These are phyloP conservation scores for Synergus gifuensis DNA, from an alignment of 2,888 invertebrate genomes.

Conservation along the genomic window DNA sequence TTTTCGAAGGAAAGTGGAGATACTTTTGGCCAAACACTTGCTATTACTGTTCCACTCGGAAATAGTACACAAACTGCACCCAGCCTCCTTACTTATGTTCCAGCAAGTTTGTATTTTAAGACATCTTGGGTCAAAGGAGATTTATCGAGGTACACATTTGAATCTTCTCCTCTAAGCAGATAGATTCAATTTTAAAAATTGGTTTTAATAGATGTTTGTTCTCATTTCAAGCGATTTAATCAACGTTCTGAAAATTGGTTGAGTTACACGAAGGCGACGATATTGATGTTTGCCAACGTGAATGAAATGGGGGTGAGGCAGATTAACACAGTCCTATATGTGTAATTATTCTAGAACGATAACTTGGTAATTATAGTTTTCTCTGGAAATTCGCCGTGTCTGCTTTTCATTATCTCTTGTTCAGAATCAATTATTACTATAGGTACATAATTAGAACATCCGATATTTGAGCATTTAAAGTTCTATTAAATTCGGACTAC, in stretches of 20 bases:
- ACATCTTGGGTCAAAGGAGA: not conserved
- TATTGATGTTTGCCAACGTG: slow-evolving; percentile 31
- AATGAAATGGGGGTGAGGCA: slow-evolving; percentile 9
- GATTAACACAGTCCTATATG: slow-evolving; percentile 22
- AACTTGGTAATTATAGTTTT: slow-evolving; percentile 25
- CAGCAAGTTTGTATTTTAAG: not conserved
- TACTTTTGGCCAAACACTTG: not conserved
- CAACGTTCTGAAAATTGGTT: not conserved
- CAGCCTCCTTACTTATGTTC: no score
- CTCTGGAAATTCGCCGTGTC: slow-evolving; percentile 18
- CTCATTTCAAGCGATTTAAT: slow-evolving; percentile 2
- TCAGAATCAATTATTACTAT: slow-evolving; percentile 15
- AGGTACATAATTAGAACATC: not conserved
- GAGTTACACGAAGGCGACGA: not conserved
- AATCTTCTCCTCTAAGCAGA: no score
- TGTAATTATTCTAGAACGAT: slow-evolving; percentile 26
- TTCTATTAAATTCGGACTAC: not conserved
- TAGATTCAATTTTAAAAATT: not conserved
- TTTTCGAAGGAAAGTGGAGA: not conserved
- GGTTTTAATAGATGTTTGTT: not conserved
- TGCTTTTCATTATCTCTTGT: slow-evolving; percentile 31
- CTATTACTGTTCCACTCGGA: not conserved
- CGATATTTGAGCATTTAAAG: not conserved
- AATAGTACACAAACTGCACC: not conserved
- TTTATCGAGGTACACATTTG: not conserved